phyloP scores from a whole-genome alignment of 2,888 invertebrate genomes.

The Dascillus cervinus region DNA sequence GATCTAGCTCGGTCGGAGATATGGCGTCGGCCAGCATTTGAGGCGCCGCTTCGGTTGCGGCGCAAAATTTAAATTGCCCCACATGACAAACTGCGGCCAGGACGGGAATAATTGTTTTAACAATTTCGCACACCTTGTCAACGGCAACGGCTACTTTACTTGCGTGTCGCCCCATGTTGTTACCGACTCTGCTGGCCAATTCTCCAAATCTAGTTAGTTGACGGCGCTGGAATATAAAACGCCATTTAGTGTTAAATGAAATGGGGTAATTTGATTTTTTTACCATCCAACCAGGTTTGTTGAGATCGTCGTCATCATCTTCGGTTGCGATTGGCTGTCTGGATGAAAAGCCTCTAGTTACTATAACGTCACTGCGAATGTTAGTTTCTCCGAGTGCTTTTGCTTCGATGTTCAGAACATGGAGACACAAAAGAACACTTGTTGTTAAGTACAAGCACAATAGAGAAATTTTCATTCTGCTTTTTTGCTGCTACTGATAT shows the following conservation, averaged over 20 bases:
- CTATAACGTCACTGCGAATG: constrained; percentile 31
- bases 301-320: constrained; percentile 14
- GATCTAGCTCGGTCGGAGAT: constrained; percentile 8
- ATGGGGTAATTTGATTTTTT: constrained; percentile 11
- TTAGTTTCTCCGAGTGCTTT: too few relatives aligned
- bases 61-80: constrained; percentile 38
- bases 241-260: neutral
- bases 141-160: constrained; percentile 32
- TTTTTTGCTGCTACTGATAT: too few relatives aligned
- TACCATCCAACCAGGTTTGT: constrained; percentile 36
- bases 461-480: too few relatives aligned
- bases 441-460: too few relatives aligned
- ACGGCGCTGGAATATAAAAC: constrained; percentile 27
- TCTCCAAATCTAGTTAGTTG: constrained; percentile 34
- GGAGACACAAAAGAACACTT: too few relatives aligned
- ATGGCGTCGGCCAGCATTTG: constrained; percentile 5
- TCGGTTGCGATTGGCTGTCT: constrained; percentile 11
- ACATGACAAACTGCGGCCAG: constrained; percentile 39
- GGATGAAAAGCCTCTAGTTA: constrained; percentile 33
- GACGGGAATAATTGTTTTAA: constrained; percentile 38
- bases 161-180: constrained; percentile 33
- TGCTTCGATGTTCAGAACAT: too few relatives aligned
- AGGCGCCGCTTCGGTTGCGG: constrained; percentile 7
- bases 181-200: constrained; percentile 34
- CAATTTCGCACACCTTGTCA: constrained; percentile 37